Evolutionary conservation across 2,888 invertebrate species (phyloP), one percentile per base, ranked within the genome.

Genomic region (Bombylius major): DNA sequence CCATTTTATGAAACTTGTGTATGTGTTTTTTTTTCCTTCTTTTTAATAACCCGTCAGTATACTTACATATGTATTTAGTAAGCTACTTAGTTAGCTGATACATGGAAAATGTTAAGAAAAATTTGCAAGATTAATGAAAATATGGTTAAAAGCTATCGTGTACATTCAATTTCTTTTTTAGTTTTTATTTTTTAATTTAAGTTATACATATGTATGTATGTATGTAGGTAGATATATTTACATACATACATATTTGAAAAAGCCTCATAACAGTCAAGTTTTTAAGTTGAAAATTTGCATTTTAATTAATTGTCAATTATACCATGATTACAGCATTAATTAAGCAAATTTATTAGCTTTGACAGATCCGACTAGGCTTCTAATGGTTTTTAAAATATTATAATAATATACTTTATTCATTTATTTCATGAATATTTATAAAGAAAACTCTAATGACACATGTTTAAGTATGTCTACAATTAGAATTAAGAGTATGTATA

Each of bases 291-390:
- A 57, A 62, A 65, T 65, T 65, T 64, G 62, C 63, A 64, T 64
- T 62, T 65, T 64, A 65, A 64, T 65, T 65, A 62, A 64, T 63
- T 63, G 65, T 61, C 64, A 64, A 65, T 65, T 65, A 65, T 60
- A 59, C 53, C 48, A 56, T 61, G 58, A 61, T 60, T 61, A 63
- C 57, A 60, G 59, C 56, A 61, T 54, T 58, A 60, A 59, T 58
- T 58, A 58, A 59, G 49, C 57, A 62, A 64, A 63, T 62, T 62
- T 62, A 62, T 62, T 62, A 59, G 60, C 59, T 62, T 59, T 60
- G 59, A 61, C 58, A 56, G 53, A 58, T 58, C 56, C 51, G 51
- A 50, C 55, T 51, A 51, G 58, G 55, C 55, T 56, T 51, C 54
- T 54, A 54, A 59, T 56, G 55, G 51, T 39, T 11, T 42, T 11